Conservation (phyloP, 1,140 invertebrate species). For the Drosophila funebris region DNA sequence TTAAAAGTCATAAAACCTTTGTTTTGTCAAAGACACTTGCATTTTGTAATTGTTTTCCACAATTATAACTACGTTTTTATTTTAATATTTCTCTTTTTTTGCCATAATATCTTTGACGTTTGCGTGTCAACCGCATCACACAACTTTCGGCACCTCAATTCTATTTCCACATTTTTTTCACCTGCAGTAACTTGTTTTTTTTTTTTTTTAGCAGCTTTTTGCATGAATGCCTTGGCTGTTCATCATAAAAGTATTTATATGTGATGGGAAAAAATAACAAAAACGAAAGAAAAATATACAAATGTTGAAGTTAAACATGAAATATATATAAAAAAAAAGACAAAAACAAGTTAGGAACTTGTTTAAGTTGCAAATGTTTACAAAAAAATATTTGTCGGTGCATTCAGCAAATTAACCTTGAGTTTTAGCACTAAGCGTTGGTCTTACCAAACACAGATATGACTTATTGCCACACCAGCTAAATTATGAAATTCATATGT, state of each 20-base stretch:
- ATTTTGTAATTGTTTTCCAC: neutral
- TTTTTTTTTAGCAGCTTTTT: constrained; percentile 32
- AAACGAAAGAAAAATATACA: no score
- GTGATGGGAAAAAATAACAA: constrained; percentile 43
- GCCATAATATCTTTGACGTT: constrained; percentile 5
- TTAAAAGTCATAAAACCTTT: neutral
- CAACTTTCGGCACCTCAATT: constrained; percentile 5
- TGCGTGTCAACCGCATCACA: constrained; percentile 28
- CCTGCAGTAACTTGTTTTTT: constrained; percentile 22
- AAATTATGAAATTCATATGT: no score
- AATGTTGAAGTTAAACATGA: constrained; percentile 23
- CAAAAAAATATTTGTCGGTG: constrained; percentile 28
- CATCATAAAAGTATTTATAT: constrained; percentile 30
- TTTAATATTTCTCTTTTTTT: neutral
- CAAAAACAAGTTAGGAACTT: constrained; percentile 56
- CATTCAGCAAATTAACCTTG: constrained; percentile 54
- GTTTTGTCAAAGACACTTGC: neutral
- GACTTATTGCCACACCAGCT: constrained; percentile 23
- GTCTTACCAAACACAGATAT: constrained; percentile 28
- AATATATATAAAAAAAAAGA: constrained; percentile 55
- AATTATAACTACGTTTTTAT: neutral
- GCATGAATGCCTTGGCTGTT: constrained; percentile 21
- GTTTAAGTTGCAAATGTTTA: constrained; percentile 39
- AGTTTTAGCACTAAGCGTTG: constrained; percentile 4
- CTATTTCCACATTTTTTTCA: neutral